Conservation (phyloP, 2,113 vertebrate genomes). For the Tupaia tana region DNA sequence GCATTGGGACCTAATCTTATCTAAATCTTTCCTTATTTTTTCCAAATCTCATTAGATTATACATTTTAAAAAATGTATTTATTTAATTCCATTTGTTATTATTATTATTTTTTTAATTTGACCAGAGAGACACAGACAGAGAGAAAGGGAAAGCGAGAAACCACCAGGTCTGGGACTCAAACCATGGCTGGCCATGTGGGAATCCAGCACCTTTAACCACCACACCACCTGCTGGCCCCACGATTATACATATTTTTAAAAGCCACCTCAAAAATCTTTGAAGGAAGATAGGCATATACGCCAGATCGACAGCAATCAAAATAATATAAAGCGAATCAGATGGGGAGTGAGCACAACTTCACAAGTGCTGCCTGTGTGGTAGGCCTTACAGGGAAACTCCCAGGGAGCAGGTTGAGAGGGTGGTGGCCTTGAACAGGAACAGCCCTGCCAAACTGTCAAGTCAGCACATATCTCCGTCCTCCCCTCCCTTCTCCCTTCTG, state of each 20-base stretch:
- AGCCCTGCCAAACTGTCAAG: no score
- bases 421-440: neutral
- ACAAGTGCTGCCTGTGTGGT: neutral
- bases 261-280: neutral
- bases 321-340: neutral
- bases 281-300: neutral
- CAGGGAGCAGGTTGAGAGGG: no score
- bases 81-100: no score
- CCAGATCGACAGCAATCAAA: neutral
- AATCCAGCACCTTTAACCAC: no score
- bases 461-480: neutral
- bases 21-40: neutral
- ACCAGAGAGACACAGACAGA: no score
- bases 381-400: no score
- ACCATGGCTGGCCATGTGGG: no score
- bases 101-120: no score
- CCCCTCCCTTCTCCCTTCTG: fast-evolving
- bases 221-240: no score
- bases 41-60: neutral
- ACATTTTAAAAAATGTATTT: no score
- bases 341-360: neutral
- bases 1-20: neutral
- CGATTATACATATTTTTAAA: neutral
- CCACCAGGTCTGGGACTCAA: no score
- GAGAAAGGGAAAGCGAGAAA: no score